Evolutionary conservation across 2,113 vertebrate species (phyloP).

Genomic region (Parotia lawesii): DNA sequence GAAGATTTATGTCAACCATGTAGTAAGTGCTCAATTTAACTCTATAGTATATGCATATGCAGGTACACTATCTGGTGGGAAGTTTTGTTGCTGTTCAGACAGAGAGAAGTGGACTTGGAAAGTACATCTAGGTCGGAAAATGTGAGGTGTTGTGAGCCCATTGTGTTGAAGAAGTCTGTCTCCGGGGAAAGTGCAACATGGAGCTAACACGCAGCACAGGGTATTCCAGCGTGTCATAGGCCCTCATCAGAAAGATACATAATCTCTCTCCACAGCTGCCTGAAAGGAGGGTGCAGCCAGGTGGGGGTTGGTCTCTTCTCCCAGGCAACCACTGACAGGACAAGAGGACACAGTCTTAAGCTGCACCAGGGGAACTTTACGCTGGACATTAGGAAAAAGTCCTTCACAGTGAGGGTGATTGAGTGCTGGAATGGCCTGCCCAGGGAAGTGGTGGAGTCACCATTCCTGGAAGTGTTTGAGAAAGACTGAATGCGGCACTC

Average conservation of each 20-base stretch:
- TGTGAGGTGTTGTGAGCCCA: background rate
- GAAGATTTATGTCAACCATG: background rate
- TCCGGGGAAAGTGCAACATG: background rate
- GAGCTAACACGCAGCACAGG: background rate
- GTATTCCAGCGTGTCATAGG: accelerated
- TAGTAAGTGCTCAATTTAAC: background rate
- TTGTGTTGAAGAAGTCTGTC: background rate
- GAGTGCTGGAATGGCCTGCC: too few relatives aligned
- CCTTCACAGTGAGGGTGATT: background rate
- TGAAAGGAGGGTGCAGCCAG: too few relatives aligned
- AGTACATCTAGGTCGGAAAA: background rate
- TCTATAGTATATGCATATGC: background rate
- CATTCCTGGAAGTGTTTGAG: background rate
- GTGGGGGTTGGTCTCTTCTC: accelerated
- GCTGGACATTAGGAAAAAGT: accelerated
- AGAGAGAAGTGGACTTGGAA: background rate
- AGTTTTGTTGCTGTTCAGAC: background rate
- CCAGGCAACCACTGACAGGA: background rate
- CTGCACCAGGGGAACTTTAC: background rate
- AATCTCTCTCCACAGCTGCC: background rate
- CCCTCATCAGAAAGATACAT: background rate
- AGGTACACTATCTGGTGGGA: background rate
- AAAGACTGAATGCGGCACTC: background rate
- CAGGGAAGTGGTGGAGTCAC: too few relatives aligned
- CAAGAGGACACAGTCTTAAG: background rate